Evolutionary conservation across 2,888 invertebrate genomes (phyloP).

Genomic region (Piscicola geometra): DNA sequence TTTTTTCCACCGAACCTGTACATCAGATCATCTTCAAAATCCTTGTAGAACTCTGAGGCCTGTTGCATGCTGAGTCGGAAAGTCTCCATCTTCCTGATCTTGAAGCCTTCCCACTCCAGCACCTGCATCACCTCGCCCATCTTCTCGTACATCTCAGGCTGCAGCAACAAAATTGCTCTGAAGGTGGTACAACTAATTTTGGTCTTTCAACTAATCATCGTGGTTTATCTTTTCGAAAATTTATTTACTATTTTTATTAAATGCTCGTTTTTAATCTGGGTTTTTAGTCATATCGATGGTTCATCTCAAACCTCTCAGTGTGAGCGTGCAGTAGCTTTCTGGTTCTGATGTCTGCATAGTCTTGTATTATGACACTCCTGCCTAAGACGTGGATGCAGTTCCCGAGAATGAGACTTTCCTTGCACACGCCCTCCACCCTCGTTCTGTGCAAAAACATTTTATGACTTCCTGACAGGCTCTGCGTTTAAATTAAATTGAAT

Average conservation of each 20-base stretch:
- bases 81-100: constrained; percentile 70
- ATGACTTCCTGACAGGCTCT: constrained; percentile 26
- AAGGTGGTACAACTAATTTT: background rate
- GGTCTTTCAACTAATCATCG: background rate
- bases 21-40: constrained; percentile 50
- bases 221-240: too few relatives aligned
- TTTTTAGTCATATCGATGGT: too few relatives aligned
- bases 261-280: too few relatives aligned
- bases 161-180: constrained; percentile 71
- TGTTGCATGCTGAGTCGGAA: constrained; percentile 65
- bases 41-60: constrained; percentile 62
- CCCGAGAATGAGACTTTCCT: constrained; percentile 56
- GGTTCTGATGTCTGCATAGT: constrained; percentile 57
- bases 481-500: background rate
- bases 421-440: constrained; percentile 50
- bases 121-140: constrained; percentile 71
- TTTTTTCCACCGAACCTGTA: too few relatives aligned
- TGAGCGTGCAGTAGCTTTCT: constrained; percentile 48
- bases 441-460: constrained; percentile 55
- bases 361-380: constrained; percentile 55
- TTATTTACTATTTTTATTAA: too few relatives aligned
- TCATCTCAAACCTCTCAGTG: constrained; percentile 54
- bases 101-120: constrained; percentile 62
- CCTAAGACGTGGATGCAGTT: constrained; percentile 56
- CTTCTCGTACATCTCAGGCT: constrained; percentile 67